These are phyloP conservation scores for Perizoma flavofasciatum DNA, from an alignment of 2,888 invertebrate species.

Conservation along the genomic window DNA sequence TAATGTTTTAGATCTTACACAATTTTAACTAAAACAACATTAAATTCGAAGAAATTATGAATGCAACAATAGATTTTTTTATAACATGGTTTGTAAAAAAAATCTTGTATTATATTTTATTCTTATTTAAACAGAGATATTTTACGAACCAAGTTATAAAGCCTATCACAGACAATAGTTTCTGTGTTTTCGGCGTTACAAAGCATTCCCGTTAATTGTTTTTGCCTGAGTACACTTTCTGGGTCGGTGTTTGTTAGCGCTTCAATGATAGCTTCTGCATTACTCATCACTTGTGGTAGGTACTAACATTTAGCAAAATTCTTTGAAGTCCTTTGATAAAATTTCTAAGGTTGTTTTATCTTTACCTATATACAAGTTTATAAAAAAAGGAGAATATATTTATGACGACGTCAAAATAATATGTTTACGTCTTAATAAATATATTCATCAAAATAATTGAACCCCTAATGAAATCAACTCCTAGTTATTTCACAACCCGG, in stretches of 20 bases:
- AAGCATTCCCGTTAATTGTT: slow-evolving; percentile 67
- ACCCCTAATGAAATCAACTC: too few species aligned
- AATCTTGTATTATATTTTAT: slow-evolving; percentile 11
- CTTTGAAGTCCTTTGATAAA: too few species aligned
- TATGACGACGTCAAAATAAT: too few species aligned
- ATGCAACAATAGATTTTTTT: too few species aligned
- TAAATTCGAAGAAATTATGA: too few species aligned
- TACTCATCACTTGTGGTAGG: slow-evolving; percentile 47
- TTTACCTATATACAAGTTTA: too few species aligned
- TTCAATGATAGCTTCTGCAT: slow-evolving; percentile 44
- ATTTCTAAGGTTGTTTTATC: too few species aligned
- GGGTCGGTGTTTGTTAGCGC: slow-evolving; percentile 62
- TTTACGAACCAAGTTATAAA: slow-evolving; percentile 32
- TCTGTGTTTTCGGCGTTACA: slow-evolving; percentile 45
- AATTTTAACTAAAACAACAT: neutral
- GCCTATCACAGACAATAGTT: slow-evolving; percentile 38
- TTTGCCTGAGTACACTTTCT: slow-evolving; percentile 57
- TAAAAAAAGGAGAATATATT: too few species aligned
- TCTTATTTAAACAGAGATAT: slow-evolving; percentile 25
- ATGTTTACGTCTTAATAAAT: too few species aligned
- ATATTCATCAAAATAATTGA: too few species aligned
- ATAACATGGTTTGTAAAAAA: too few species aligned
- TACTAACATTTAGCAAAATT: slow-evolving; percentile 30
- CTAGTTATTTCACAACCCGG: too few species aligned
- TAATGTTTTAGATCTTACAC: neutral